Base-by-base conservation (phyloP, 2,113 vertebrate species). In the Smithornis capensis region DNA sequence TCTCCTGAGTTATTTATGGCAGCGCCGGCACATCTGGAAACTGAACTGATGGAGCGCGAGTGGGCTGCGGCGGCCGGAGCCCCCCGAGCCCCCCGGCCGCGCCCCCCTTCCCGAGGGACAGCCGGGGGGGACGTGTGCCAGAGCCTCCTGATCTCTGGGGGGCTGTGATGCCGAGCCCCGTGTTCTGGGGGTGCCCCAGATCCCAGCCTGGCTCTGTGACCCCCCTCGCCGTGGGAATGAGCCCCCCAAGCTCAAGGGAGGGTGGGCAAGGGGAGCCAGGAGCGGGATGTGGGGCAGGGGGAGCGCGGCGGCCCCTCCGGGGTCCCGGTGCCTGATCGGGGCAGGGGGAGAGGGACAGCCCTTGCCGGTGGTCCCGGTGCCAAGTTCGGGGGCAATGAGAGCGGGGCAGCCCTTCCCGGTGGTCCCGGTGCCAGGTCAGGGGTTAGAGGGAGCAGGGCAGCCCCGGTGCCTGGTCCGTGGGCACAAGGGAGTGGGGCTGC, bases 61-160 rank as follows among this genome's bases (percentile, higher is more conserved):
- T 1, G 60, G 76, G 55, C 60, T 27, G 60, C 13, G 7, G 42
- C 35, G 13, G 38, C 19, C 8, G 3, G 49, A 50, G 44, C 12
- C 63, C 50, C 49, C 52, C 35, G 45, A 19, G 16, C 3, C 29
- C 70, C 31, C 16, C 9, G 3, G 15, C 40, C 3, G 4, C 38
- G 19, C 53, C 56, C 64, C 57, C 65, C 12, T 69, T 59, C 81
- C 65, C 40, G 1, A 1, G 37, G 56, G 16, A 24, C 42, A 47
- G 31, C 18, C 2, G 1, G 19, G 17, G 57, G 24, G 25, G 42
- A 8, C 2, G 3, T 0, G 27, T 6, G 5, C 19, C 7, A 0
- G 33, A 40, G 17, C 24, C 73, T 11, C 31, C 31, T 27, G 6
- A 7, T 9, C 4, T 9, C 8, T 1, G 10, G 28, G 49, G 74